Percentiles rank a stretch among this genome's conserved stretches.
phyloP scores from a whole-genome alignment of 2,888 invertebrate genomes.

The Keiferia lycopersicella region DNA sequence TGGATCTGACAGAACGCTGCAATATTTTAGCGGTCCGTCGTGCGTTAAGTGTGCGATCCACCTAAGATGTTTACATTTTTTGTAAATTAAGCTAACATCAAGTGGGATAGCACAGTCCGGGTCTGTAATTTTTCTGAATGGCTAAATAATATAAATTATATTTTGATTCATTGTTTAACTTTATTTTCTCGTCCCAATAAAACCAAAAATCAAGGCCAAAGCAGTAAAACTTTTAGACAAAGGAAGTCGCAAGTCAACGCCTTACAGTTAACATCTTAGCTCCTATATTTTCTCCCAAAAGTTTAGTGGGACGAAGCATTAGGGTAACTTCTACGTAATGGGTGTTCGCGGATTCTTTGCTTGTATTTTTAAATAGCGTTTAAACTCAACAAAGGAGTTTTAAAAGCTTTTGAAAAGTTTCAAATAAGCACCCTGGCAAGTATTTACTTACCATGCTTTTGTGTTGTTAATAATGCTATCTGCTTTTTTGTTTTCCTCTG shows the following conservation, averaged over 20 bases:
- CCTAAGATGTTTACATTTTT: too few species aligned
- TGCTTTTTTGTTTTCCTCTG: not conserved
- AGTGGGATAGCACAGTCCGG: too few species aligned
- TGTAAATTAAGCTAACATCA: too few species aligned
- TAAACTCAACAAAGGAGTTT: slow-evolving; percentile 30
- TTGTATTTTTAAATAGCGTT: slow-evolving; percentile 38
- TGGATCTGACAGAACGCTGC: too few species aligned
- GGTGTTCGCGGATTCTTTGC: slow-evolving; percentile 40
- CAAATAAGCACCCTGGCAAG: not conserved
- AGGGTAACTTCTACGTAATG: slow-evolving; percentile 37
- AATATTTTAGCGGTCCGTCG: too few species aligned
- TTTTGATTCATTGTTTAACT: not conserved
- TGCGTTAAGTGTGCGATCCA: too few species aligned
- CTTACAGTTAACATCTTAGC: slow-evolving; percentile 34
- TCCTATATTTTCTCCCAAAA: slow-evolving; percentile 28
- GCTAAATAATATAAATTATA: too few species aligned
- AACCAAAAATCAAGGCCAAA: not conserved
- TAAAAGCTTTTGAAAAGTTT: slow-evolving; percentile 22
- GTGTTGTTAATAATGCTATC: not conserved
- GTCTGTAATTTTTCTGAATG: too few species aligned
- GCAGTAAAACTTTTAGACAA: slow-evolving; percentile 34
- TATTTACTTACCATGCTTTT: too few species aligned
- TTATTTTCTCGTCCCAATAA: not conserved
- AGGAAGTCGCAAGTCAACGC: slow-evolving; percentile 33
- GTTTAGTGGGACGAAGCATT: slow-evolving; percentile 34